Conservation (phyloP, 2,113 vertebrate genomes). For the Scomber colias region DNA sequence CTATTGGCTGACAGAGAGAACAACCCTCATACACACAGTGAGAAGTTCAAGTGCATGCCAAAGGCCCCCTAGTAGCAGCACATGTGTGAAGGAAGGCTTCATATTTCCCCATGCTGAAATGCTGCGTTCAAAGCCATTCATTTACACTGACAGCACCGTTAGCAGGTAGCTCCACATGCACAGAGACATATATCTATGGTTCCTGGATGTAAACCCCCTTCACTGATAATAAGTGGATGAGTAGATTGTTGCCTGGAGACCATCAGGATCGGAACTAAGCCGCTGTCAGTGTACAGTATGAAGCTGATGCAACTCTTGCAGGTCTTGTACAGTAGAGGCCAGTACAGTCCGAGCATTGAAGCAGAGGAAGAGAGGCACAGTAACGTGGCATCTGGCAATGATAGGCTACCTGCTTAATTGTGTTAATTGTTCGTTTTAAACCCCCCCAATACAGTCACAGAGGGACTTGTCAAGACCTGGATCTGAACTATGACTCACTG, state of each 20-base stretch:
- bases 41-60: neutral
- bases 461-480: neutral
- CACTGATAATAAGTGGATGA: neutral
- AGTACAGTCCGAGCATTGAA: neutral
- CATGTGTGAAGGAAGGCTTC: conserved; percentile 28
- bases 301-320: conserved; percentile 78
- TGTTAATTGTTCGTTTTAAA: no score
- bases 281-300: neutral
- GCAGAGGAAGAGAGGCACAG: neutral
- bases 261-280: neutral
- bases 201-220: neutral
- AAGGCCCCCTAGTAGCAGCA: neutral
- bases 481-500: neutral
- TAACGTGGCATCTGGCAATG: conserved; percentile 67
- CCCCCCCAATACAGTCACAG: neutral
- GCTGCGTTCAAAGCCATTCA: neutral
- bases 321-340: conserved; percentile 46
- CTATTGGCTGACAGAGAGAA: conserved; percentile 29
- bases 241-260: neutral
- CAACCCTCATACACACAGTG: neutral
- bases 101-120: conserved; percentile 2
- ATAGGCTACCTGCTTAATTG: neutral
- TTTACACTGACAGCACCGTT: neutral
- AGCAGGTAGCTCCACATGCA: neutral
- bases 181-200: neutral